Evolutionary conservation across 2,888 invertebrate genomes (phyloP), one percentile per base, ranked within the genome.

Genomic region (Petrolisthes manimaculis): DNA sequence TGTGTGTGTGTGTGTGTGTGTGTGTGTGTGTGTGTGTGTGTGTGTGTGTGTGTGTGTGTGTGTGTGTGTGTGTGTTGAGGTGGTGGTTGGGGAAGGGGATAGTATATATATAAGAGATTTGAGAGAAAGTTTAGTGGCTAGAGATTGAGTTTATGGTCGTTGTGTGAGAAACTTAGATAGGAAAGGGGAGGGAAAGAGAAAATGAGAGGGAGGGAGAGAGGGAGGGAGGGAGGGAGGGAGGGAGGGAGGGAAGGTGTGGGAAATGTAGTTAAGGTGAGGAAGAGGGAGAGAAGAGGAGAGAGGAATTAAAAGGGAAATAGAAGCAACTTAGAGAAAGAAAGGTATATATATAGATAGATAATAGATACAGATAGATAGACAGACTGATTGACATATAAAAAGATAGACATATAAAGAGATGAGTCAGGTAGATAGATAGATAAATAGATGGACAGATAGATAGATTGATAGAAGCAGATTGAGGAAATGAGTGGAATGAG

Each of bases 21-120:
- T 61, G 61, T 61, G 61, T 61, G 61, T 61, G 61, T 61, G 61
- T 61, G 61, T 61, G 61, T 61, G 61, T 61, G 61, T 61, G 61
- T 61, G 61, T 61, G 61, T 61, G 61, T 61, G 61, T 61, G 61
- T 61, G 61, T 61, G 61, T 61, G 61, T 61, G 61, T 61, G 61
- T 61, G 61, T 61, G 61, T 61, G 61, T 61, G 61, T 61, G 61
- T 61, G 61, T 61, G 61, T 61, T 14, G 14, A 61, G 61, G 61
- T 6, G 14, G 61, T 6, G 61, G 61, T 9, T 61, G 61, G 8
- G 14, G 14, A 14, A 9, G 61, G 61, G 6, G 61, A 14, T 9
- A 6, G 8, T 9, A 61, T 9, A 61, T 9, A 14, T 6, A 14
- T 61, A 14, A 9, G 61, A 9, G 61, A 61, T 14, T 14, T 61